These are phyloP conservation scores for Conomelus anceps DNA, from an alignment of 2,888 invertebrate genomes.

Conservation along the genomic window DNA sequence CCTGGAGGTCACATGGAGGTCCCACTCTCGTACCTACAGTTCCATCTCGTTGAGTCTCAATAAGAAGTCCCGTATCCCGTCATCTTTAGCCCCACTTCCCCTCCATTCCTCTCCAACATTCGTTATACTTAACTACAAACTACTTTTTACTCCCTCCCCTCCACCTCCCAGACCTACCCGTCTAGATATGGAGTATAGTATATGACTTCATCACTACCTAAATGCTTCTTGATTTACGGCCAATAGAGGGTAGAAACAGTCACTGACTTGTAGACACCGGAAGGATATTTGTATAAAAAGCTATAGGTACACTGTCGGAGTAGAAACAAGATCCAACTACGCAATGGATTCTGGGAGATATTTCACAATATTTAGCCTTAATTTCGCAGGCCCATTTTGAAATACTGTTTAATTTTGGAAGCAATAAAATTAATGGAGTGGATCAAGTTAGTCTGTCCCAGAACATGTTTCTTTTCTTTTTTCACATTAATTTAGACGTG, in stretches of 20 bases:
- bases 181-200: background rate
- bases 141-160: background rate
- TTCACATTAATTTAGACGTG: too few relatives aligned
- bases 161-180: background rate
- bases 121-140: background rate
- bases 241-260: background rate
- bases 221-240: background rate
- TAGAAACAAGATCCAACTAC: too few relatives aligned
- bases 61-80: background rate
- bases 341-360: too few relatives aligned
- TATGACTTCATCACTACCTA: background rate
- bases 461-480: too few relatives aligned
- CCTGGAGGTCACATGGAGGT: background rate
- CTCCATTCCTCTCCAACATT: background rate
- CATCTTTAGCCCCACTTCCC: background rate
- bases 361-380: too few relatives aligned
- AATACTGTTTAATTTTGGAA: too few relatives aligned
- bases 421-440: too few relatives aligned
- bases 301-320: too few relatives aligned
- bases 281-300: too few relatives aligned
- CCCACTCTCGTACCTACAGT: background rate
- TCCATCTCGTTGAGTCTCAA: conserved; percentile 3
- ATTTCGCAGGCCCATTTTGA: too few relatives aligned
- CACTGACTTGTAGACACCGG: too few relatives aligned
- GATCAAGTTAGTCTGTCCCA: too few relatives aligned